Base-by-base conservation (phyloP, 2,888 invertebrate genomes). In the Craniophora ligustri region DNA sequence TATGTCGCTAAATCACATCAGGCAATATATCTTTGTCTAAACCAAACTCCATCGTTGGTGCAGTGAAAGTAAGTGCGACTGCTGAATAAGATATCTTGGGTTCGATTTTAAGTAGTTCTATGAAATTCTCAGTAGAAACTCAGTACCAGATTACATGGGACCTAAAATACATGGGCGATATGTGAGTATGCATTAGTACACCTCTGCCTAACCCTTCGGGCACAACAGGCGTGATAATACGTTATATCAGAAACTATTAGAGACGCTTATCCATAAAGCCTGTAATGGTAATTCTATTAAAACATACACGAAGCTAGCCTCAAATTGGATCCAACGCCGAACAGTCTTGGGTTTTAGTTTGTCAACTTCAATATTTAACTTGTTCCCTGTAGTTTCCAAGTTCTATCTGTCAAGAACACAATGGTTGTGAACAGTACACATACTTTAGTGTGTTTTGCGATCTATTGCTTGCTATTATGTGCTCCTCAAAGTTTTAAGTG, bases 351-450 rank as follows among this genome's bases (percentile, higher is more conserved):
- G 75, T 65, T 68, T 71, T 73, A 86, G 85, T 87, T 88, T 84
- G 86, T 85, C 86, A 87, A 88, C 82, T 88, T 82, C 82, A 87
- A 87, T 89, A 88, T 89, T 89, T 86, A 85, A 87, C 86, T 88
- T 88, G 84, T 69, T 76, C 82, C 75, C 76, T 76, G 78, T 79
- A 85, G 83, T 85, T 82, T 63, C 68, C 59, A 82, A 85, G 76
- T 85, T 82, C 72, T 80, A 72, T 76, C 81, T 82, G 78, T 79
- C 78, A 78, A 72, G 85, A 83, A 82, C 79, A 86, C 86, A 86
- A 84, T 84, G 72, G 76, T 58, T 72, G 63, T 45, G 78, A 75
- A 78, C 68, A 69, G 71, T 75, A 71, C 75, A 71, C 62, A 73
- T 73, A 76, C 75, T 76, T 70, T 49, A 48, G 61, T 75, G 69